A percentile compares a stretch with the other conserved stretches of the same genome.
phyloP scores from a whole-genome alignment of 2,797 vertebrate species.

The Coregonus sp. region DNA sequence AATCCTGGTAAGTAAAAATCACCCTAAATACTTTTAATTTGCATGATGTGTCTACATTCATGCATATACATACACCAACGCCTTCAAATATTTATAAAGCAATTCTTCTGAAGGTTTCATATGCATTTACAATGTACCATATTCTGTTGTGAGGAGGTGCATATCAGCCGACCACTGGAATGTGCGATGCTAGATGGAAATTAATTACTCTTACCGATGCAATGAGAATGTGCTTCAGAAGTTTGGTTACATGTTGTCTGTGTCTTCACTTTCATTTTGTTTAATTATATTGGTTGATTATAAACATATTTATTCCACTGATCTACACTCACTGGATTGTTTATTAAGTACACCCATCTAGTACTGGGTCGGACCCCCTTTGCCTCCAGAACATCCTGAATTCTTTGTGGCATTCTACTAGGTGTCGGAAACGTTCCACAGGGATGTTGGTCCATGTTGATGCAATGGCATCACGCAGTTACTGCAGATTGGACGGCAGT shows the following conservation, averaged over 20 bases:
- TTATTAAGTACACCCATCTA: too few relatives aligned
- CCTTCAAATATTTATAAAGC: background rate
- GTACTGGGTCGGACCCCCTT: too few relatives aligned
- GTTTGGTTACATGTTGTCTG: background rate
- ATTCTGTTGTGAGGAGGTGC: background rate
- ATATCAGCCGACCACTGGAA: background rate
- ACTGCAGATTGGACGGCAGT: too few relatives aligned
- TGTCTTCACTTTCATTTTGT: background rate
- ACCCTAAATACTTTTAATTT: slow-evolving; percentile 16
- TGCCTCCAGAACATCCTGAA: too few relatives aligned
- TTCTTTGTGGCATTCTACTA: too few relatives aligned
- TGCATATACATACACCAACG: slow-evolving; percentile 13
- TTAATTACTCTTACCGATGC: background rate
- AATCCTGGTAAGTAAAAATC: slow-evolving; percentile 61
- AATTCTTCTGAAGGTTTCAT: background rate
- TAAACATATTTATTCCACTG: background rate
- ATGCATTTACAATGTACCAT: too few relatives aligned
- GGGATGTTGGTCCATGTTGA: too few relatives aligned
- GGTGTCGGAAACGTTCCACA: too few relatives aligned
- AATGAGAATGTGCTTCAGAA: slow-evolving; percentile 3
- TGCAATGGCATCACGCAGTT: too few relatives aligned
- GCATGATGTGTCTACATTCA: slow-evolving; percentile 34
- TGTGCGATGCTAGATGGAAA: background rate
- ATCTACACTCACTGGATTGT: background rate
- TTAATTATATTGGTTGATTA: background rate